phyloP scores from a whole-genome alignment of 2,888 invertebrate species.

The Ornithoptera priamus region DNA sequence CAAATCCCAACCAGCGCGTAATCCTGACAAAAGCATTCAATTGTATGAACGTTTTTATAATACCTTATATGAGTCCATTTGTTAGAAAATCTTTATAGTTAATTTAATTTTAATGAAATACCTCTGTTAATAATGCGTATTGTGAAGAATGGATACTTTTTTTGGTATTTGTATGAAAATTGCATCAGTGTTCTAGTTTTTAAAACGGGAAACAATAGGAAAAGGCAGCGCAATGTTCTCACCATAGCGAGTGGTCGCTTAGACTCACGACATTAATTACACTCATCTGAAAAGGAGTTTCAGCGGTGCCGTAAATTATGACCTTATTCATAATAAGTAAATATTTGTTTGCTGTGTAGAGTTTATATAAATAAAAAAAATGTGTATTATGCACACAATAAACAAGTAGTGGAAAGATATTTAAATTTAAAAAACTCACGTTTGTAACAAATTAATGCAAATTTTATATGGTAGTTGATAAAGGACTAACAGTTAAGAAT shows the following conservation, averaged over 20 bases:
- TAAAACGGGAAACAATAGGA: constrained; percentile 58
- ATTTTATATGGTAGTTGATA: no score
- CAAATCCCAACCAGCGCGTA: no score
- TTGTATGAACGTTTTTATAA: no score
- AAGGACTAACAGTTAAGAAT: no score
- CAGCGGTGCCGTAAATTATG: constrained; percentile 1
- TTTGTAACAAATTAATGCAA: no score
- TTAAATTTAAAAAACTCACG: no score
- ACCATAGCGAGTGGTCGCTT: constrained; percentile 55
- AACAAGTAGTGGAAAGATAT: no score
- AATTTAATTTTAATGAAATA: not conserved
- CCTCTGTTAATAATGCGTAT: not conserved
- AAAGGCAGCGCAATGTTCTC: constrained; percentile 45
- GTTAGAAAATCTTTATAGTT: not conserved
- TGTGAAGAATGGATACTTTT: constrained; percentile 9
- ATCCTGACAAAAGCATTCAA: no score
- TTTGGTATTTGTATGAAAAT: constrained; percentile 30
- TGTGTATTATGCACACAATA: no score
- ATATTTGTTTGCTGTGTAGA: not conserved
- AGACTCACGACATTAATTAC: constrained; percentile 27
- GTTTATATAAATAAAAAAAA: not conserved
- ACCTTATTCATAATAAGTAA: constrained; percentile 16
- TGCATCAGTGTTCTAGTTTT: constrained; percentile 52
- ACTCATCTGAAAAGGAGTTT: constrained; percentile 25
- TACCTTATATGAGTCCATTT: not conserved